Conservation (phyloP, 2,888 invertebrate species). For the Tridacna crocea region DNA sequence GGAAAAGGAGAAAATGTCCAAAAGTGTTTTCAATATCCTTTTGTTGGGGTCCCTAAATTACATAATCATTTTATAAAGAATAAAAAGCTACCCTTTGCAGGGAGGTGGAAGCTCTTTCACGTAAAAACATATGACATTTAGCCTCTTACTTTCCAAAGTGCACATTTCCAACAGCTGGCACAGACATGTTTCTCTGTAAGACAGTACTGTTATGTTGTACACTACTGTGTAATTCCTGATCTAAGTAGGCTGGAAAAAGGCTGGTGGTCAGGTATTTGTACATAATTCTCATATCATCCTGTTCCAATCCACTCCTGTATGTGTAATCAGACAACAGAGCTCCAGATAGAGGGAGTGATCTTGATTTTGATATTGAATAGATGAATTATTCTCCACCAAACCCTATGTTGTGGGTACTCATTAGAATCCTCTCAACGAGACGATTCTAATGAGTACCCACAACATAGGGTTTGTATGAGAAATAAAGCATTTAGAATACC, state of each 20-base stretch:
- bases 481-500: not conserved
- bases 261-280: constrained; percentile 91
- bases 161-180: constrained; percentile 41
- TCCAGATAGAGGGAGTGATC: too few species aligned
- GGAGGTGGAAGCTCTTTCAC: too few species aligned
- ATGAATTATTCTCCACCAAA: too few species aligned
- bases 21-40: too few species aligned
- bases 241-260: constrained; percentile 89
- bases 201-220: constrained; percentile 47
- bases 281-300: constrained; percentile 92
- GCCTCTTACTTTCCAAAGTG: constrained; percentile 82
- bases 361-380: too few species aligned
- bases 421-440: too few species aligned
- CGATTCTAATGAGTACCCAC: not conserved
- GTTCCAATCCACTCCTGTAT: constrained; percentile 93
- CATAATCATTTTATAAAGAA: too few species aligned
- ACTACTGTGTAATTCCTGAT: constrained; percentile 85
- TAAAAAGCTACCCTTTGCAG: too few species aligned
- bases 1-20: too few species aligned
- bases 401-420: too few species aligned
- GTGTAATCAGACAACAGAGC: not conserved
- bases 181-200: constrained; percentile 37
- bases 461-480: not conserved
- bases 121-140: too few species aligned
- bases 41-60: too few species aligned